Evolutionary conservation across 1,140 invertebrate genomes (phyloP), one percentile per base, ranked within the genome.

Genomic region (Chymomyza costata): DNA sequence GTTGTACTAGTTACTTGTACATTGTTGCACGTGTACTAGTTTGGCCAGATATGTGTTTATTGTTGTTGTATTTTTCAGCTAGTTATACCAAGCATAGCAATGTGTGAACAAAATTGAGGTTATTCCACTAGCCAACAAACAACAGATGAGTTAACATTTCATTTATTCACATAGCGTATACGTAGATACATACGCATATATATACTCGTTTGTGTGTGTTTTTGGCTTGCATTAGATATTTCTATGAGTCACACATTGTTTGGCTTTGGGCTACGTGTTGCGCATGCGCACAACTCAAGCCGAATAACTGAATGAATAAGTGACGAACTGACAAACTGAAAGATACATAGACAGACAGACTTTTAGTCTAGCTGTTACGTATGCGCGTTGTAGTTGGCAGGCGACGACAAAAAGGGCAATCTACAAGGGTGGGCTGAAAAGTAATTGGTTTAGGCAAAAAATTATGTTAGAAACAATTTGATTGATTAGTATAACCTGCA

Each of bases 41-140:
- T 45, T 44, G 21, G 21, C n/a, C n/a, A n/a, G n/a, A n/a, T n/a
- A n/a, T n/a, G n/a, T n/a, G n/a, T n/a, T n/a, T n/a, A n/a, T n/a
- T n/a, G n/a, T n/a, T n/a, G n/a, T n/a, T n/a, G n/a, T n/a, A n/a
- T n/a, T n/a, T n/a, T n/a, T n/a, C n/a, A n/a, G n/a, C n/a, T n/a
- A n/a, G n/a, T n/a, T n/a, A n/a, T n/a, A n/a, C n/a, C n/a, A 60
- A 59, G 41, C 28, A 17, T n/a, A 17, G 44, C 44, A 15, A 17
- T 46, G 35, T 60, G 61, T 78, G 71, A 78, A 71, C 70, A 61
- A 37, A 76, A 76, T 66, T 76, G 62, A 66, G 71, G 71, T 76
- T 76, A 78, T 57, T 32, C 70, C 70, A 78, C 37, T 19, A 35
- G 28, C 59, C 50, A 48, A 40, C 41, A 62, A 71, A 25, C 30